Conservation (phyloP, 2,797 vertebrate species). For the Apogon hyalosoma region DNA sequence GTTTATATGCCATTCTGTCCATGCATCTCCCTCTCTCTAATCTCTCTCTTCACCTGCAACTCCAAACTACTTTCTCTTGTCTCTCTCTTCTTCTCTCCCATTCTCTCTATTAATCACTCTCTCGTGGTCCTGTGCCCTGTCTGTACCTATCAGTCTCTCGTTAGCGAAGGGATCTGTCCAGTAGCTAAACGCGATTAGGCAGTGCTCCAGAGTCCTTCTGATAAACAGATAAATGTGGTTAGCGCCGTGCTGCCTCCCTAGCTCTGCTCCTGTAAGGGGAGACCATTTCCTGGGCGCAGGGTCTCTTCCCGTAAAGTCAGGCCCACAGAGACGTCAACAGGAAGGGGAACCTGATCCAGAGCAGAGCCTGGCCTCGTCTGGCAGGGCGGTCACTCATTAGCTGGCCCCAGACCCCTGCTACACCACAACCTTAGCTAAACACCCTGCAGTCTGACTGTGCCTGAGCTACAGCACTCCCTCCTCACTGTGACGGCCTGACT, state of each 20-base stretch:
- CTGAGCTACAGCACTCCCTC: slow-evolving; percentile 37
- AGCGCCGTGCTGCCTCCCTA: slow-evolving; percentile 75
- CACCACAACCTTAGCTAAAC: slow-evolving; percentile 58
- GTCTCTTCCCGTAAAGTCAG: slow-evolving; percentile 87
- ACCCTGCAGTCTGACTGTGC: slow-evolving; percentile 52
- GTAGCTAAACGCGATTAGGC: slow-evolving; percentile 85
- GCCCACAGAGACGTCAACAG: slow-evolving; percentile 85
- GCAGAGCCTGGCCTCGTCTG: slow-evolving; percentile 79
- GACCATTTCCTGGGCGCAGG: slow-evolving; percentile 87
- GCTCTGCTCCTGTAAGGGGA: slow-evolving; percentile 84
- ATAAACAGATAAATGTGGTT: slow-evolving; percentile 90
- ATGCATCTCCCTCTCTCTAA: slow-evolving; percentile 17
- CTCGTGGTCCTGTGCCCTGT: slow-evolving; percentile 68
- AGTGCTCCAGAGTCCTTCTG: slow-evolving; percentile 86
- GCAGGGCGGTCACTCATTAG: slow-evolving; percentile 81
- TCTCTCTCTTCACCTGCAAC: slow-evolving; percentile 1
- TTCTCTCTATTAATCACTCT: slow-evolving; percentile 74
- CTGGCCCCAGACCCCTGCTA: slow-evolving; percentile 70
- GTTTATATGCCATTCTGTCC: slow-evolving; percentile 18
- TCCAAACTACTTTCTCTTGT: slow-evolving; percentile 40
- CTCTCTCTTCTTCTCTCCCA: slow-evolving; percentile 37
- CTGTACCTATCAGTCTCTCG: slow-evolving; percentile 81
- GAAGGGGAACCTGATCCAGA: slow-evolving; percentile 89
- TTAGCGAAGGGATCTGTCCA: slow-evolving; percentile 83
- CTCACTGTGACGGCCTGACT: slow-evolving; percentile 38